These are phyloP conservation scores for Poecilia picta DNA, from an alignment of 2,797 vertebrate genomes.

Conservation along the genomic window DNA sequence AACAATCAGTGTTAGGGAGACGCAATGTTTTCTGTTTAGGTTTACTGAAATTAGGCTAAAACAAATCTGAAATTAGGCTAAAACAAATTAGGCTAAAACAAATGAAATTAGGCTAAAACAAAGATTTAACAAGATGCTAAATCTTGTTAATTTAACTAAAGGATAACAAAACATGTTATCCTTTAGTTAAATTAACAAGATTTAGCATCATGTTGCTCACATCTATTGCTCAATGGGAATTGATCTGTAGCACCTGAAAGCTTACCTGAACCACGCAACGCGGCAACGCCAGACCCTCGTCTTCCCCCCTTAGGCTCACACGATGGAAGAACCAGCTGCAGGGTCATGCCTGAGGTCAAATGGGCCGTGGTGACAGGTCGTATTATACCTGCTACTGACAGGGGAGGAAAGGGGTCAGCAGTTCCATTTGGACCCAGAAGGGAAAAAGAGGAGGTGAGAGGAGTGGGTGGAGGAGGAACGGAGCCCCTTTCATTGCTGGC, in stretches of 20 bases:
- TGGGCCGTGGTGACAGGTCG: constrained; percentile 67
- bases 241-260: neutral
- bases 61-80: no score
- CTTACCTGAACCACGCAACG: constrained; percentile 4
- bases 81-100: no score
- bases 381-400: constrained; percentile 76
- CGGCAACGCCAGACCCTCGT: constrained; percentile 11
- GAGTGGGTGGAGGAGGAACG: constrained; percentile 45
- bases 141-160: no score
- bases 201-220: neutral
- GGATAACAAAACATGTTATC: neutral
- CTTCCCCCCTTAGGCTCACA: constrained; percentile 2
- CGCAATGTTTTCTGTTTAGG: neutral
- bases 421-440: constrained; percentile 49
- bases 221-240: neutral
- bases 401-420: constrained; percentile 67
- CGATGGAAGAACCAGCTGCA: constrained; percentile 54
- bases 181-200: neutral
- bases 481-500: constrained; percentile 43
- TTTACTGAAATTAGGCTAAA: neutral
- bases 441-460: constrained; percentile 48
- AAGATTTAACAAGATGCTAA: no score
- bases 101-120: no score
- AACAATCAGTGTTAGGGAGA: neutral
- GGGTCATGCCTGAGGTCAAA: constrained; percentile 45